Evolutionary conservation across 2,113 vertebrate species (phyloP).

Genomic region (Emydocephalus ijimae): DNA sequence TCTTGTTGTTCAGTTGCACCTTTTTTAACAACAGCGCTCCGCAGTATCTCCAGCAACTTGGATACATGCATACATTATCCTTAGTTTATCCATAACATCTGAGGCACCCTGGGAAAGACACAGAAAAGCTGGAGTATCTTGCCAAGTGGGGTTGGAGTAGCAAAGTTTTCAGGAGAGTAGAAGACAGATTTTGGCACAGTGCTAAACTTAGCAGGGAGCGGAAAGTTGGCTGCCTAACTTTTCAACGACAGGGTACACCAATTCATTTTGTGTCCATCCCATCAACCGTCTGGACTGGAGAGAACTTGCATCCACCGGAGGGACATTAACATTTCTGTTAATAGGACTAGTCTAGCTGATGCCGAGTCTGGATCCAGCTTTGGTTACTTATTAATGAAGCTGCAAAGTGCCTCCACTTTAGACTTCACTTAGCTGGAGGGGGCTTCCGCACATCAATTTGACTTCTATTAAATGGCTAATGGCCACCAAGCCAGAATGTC

Average conservation of each 20-base stretch:
- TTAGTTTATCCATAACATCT: background rate
- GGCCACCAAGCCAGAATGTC: slow-evolving; percentile 70
- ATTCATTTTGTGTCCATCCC: background rate
- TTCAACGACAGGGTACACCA: accelerated
- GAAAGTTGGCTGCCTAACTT: background rate
- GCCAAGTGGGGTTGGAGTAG: background rate
- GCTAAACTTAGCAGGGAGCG: background rate
- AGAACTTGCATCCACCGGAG: slow-evolving; percentile 55
- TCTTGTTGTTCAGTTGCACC: background rate
- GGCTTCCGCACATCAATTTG: slow-evolving; percentile 58
- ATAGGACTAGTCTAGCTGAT: slow-evolving; percentile 62
- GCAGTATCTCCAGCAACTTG: background rate
- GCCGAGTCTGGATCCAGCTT: slow-evolving; percentile 51
- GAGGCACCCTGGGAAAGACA: background rate
- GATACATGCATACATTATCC: background rate
- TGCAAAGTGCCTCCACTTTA: slow-evolving; percentile 64
- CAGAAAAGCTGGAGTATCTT: background rate
- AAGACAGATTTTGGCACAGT: background rate
- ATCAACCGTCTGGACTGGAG: slow-evolving; percentile 46
- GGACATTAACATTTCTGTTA: slow-evolving; percentile 63
- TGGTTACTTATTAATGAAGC: slow-evolving; percentile 64
- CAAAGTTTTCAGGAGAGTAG: background rate
- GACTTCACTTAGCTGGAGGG: slow-evolving; percentile 58
- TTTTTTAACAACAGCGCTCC: background rate
- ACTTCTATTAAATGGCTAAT: slow-evolving; percentile 67